Conservation (phyloP, 2,113 vertebrate genomes). For the Phalacrocorax carbo region DNA sequence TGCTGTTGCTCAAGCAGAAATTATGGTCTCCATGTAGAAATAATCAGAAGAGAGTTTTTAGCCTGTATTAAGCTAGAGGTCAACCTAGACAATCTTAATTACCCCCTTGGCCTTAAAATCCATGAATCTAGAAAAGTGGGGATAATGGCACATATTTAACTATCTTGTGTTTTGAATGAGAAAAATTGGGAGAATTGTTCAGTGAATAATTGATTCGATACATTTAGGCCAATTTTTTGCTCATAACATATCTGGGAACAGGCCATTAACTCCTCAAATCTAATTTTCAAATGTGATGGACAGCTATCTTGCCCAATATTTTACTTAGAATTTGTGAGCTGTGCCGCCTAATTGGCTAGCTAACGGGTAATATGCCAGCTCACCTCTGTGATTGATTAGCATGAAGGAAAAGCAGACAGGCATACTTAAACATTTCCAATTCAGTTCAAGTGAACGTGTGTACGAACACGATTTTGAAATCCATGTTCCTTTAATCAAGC, state of each 20-base stretch:
- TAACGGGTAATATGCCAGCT: neutral
- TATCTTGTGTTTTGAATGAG: neutral
- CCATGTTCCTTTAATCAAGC: slow-evolving; percentile 8
- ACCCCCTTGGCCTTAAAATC: neutral
- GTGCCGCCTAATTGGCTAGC: slow-evolving; percentile 17
- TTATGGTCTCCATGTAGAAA: neutral
- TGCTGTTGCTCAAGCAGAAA: slow-evolving; percentile 9
- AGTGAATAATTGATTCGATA: neutral
- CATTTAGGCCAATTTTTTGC: neutral
- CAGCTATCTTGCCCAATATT: slow-evolving; percentile 24
- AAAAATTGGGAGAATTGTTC: neutral
- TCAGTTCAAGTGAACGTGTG: neutral
- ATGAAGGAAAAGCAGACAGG: slow-evolving; percentile 28
- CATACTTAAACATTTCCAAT: slow-evolving; percentile 31
- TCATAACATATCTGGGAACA: neutral
- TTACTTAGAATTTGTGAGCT: neutral
- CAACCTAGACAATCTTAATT: slow-evolving; percentile 23
- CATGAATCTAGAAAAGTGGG: neutral
- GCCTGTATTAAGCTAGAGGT: slow-evolving; percentile 4
- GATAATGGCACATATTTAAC: neutral
- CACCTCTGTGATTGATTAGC: slow-evolving; percentile 22
- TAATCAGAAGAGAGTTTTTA: slow-evolving; percentile 20
- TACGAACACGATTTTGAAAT: neutral
- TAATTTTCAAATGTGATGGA: neutral
- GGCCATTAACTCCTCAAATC: neutral